These are phyloP conservation scores for Columbina picui DNA, from an alignment of 2,113 vertebrate genomes.

Conservation along the genomic window DNA sequence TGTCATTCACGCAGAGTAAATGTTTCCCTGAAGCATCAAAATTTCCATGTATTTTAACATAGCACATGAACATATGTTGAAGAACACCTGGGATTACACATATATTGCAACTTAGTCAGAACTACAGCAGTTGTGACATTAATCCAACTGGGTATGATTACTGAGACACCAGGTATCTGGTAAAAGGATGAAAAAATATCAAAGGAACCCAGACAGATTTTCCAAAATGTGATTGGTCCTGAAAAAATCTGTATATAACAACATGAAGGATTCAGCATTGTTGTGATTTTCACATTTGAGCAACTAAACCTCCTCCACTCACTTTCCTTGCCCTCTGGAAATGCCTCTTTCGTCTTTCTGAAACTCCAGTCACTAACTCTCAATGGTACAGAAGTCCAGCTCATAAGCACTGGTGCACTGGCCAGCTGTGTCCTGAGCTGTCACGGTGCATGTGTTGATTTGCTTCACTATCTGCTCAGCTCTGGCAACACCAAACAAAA, in stretches of 20 bases:
- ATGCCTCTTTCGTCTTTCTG: neutral
- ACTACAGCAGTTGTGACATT: neutral
- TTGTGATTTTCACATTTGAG: neutral
- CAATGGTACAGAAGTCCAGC: neutral
- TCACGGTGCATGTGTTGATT: neutral
- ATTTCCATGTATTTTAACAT: neutral
- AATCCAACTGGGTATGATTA: neutral
- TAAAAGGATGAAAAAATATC: neutral
- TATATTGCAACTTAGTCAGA: neutral
- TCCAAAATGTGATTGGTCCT: neutral
- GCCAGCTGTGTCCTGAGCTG: neutral
- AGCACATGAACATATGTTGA: neutral
- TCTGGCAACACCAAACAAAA: neutral
- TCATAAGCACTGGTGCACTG: neutral
- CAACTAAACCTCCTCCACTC: neutral
- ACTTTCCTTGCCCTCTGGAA: neutral
- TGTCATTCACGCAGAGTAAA: neutral
- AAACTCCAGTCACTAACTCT: neutral
- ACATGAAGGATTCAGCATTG: neutral
- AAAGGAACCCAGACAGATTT: neutral
- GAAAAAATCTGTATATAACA: neutral
- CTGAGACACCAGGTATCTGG: neutral
- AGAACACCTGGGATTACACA: neutral
- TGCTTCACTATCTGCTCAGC: neutral
- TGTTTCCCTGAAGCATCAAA: conserved; percentile 39